Conservation (phyloP, 2,888 invertebrate species). For the Coronaproctus castanopsis region DNA sequence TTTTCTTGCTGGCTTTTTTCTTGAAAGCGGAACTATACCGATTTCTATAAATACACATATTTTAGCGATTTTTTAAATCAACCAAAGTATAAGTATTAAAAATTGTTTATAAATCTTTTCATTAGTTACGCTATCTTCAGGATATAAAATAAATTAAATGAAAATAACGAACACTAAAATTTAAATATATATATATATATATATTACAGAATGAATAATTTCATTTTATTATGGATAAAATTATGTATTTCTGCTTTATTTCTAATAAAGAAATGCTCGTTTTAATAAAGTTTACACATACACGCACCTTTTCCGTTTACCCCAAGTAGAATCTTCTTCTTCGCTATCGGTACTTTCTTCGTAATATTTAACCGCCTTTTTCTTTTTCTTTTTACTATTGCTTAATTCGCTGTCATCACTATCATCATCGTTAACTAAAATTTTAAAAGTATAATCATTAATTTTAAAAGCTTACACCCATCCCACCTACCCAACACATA, state of each 20-base stretch:
- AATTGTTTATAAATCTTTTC: neutral
- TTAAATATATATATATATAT: no score
- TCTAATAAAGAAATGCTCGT: no score
- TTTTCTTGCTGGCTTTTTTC: conserved; percentile 14
- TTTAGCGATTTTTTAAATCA: no score
- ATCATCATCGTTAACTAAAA: conserved; percentile 23
- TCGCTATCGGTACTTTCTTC: conserved; percentile 38
- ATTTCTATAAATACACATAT: neutral
- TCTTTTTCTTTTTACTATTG: conserved; percentile 31
- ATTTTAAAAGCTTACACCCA: neutral
- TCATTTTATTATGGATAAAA: no score
- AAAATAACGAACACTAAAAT: no score
- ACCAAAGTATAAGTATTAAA: neutral
- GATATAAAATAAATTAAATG: neutral
- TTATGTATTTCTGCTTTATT: no score
- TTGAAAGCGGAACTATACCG: conserved; percentile 3
- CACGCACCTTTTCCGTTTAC: conserved; percentile 30
- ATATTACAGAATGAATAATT: no score
- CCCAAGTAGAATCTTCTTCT: conserved; percentile 31
- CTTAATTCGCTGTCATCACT: conserved; percentile 32
- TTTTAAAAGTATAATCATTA: no score
- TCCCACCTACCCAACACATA: no score
- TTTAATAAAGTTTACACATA: no score
- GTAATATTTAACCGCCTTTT: conserved; percentile 37
- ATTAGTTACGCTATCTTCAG: neutral